Evolutionary conservation across 2,888 invertebrate species (phyloP), one percentile per base, ranked within the genome.

Genomic region (Eremobia ochroleuca): DNA sequence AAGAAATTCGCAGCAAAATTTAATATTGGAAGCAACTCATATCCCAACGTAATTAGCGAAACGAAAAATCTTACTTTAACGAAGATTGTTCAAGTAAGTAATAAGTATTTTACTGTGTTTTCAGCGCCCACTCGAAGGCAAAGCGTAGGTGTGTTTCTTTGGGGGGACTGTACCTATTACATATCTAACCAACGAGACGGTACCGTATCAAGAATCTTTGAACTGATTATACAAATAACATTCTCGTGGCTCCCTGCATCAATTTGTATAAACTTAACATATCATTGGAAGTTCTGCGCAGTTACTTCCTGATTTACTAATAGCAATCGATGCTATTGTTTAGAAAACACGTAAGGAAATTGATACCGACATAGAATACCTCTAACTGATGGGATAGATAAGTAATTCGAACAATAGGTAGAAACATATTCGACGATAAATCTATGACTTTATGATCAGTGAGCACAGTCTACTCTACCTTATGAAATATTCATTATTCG

Each of bases 21-120:
- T 85, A 97, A 97, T 87, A 96, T 98, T 49, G 98, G 98, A 92
- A 98, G 98, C 89, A 98, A 98, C 90, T 98, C 98, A 25, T 98
- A 98, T 90, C 98, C 98, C 0, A 97, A 97, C 75, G 96, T 98
- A 71, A 95, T 98, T 61, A 97, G 98, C 88, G 98, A 98, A 71
- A 96, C 98, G 28, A 98, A 98, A 92, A 97, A 97, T 85, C 97
- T 98, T 43, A 98, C 98, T 8, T 97, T 98, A 69, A 98, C 98
- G 0, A 97, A 97, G 92, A 97, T 98, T 79, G 96, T 98, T 40
- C 98, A 98, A 97, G 98, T 98, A 92, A 88, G 90, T 85, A 21
- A 25, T 2, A 25, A 1, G 1, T 21, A 15, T 59, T 34, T 21
- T 8, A 1, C 4, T 9, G 13, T 8, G 37, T 43, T 31, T 37